Percentiles rank a stretch among this genome's conserved stretches.
Conservation (phyloP, 2,888 invertebrate species). For the Metacarcinus magister region DNA sequence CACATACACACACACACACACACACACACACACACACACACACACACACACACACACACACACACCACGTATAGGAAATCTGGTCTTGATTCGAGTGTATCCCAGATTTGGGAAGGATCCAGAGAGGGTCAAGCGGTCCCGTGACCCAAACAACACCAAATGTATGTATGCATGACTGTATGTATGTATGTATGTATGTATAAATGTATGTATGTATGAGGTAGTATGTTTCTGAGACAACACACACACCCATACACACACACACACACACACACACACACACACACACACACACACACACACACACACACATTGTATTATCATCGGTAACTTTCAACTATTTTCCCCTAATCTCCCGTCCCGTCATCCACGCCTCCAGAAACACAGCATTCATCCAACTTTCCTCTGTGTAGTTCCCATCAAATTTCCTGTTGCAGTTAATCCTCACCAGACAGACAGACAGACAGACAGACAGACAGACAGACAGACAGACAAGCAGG, state of each 20-base stretch:
- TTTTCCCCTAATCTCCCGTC: neutral
- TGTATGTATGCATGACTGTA: neutral
- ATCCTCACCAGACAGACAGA: neutral
- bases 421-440: neutral
- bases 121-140: neutral
- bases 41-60: neutral
- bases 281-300: neutral
- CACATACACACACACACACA: too few species aligned
- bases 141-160: slow-evolving; percentile 17
- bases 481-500: neutral
- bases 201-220: neutral
- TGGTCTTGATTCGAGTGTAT: slow-evolving; percentile 27
- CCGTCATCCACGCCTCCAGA: neutral
- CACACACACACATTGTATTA: neutral
- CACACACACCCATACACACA: neutral
- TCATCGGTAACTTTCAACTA: neutral
- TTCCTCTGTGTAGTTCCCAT: neutral
- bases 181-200: neutral
- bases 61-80: neutral
- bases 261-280: neutral
- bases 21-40: too few species aligned
- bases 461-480: neutral
- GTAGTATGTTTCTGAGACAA: neutral
- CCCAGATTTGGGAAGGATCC: neutral
- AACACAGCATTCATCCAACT: neutral